These are phyloP conservation scores for Troides aeacus DNA, from an alignment of 2,888 invertebrate species.

Conservation along the genomic window DNA sequence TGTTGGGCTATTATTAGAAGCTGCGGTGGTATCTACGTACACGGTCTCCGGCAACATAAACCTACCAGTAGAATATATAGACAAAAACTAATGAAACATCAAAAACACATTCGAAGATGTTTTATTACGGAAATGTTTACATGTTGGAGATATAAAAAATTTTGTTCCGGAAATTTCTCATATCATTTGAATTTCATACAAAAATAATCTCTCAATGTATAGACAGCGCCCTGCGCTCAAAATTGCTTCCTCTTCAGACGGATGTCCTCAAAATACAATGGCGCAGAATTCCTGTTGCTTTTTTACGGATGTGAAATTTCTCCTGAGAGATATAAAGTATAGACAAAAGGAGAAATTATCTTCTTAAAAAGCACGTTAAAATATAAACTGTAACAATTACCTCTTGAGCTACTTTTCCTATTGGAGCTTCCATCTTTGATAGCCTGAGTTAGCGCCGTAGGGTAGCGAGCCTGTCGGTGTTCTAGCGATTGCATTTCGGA, in stretches of 20 bases:
- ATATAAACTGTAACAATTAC: background rate
- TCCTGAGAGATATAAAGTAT: background rate
- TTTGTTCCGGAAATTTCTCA: conserved; percentile 26
- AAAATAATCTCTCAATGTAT: conserved; percentile 10
- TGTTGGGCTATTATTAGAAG: no score
- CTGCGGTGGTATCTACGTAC: no score
- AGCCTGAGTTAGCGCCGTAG: no score
- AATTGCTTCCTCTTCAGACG: conserved; percentile 56
- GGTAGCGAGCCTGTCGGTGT: no score
- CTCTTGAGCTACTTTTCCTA: background rate
- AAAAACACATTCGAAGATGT: background rate
- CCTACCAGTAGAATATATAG: no score
- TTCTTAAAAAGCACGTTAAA: background rate
- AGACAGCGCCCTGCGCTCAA: conserved; percentile 44
- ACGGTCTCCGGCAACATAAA: no score
- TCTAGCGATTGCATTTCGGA: no score
- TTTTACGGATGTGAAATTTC: conserved; percentile 30
- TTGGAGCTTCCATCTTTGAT: background rate
- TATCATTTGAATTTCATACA: conserved; percentile 34
- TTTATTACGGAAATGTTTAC: background rate
- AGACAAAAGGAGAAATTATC: background rate
- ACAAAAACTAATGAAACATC: no score
- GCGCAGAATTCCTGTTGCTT: conserved; percentile 35
- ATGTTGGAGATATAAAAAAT: conserved; percentile 15
- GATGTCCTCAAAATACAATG: conserved; percentile 39